phyloP scores from a whole-genome alignment of 2,113 vertebrate species.

The Pygoscelis antarcticus region DNA sequence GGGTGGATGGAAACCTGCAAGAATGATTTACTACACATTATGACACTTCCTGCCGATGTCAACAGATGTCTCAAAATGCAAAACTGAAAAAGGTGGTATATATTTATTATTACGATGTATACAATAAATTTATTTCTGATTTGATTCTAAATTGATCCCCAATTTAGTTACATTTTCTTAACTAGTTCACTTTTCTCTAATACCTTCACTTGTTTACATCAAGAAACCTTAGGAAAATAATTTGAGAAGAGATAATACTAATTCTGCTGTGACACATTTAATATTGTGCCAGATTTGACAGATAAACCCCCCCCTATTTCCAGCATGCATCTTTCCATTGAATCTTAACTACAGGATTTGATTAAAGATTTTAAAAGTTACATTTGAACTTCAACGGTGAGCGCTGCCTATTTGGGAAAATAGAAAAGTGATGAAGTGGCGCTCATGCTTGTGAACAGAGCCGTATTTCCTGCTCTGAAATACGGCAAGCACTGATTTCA shows the following conservation, averaged over 20 bases:
- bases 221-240: background rate
- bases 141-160: background rate
- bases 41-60: background rate
- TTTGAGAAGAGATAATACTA: background rate
- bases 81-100: background rate
- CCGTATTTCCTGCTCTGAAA: background rate
- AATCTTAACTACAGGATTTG: background rate
- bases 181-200: background rate
- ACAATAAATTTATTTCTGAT: background rate
- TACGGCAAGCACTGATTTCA: background rate
- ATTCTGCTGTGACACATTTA: background rate
- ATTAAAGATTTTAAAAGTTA: background rate
- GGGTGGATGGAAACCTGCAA: background rate
- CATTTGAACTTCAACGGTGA: background rate
- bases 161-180: background rate
- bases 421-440: background rate
- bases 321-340: background rate
- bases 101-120: background rate
- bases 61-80: background rate
- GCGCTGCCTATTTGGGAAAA: background rate
- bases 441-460: background rate
- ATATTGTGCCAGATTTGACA: background rate
- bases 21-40: background rate
- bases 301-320: background rate
- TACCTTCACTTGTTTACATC: background rate